Base-by-base conservation (phyloP, 2,888 invertebrate species). In the Adineta ricciae region DNA sequence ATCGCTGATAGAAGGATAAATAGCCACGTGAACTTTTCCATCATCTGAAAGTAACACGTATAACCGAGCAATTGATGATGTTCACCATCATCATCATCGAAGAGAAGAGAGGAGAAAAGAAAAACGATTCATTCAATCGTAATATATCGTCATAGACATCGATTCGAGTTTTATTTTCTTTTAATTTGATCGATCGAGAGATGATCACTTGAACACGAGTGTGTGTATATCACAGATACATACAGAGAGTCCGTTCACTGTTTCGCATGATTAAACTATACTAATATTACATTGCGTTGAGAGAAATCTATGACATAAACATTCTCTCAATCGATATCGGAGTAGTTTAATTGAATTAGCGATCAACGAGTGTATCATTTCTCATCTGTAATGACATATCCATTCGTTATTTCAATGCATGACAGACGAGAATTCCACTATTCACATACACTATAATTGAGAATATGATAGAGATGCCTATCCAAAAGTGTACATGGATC, bases 261-360 rank as follows among this genome's bases (percentile, higher is more conserved):
- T 64, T 64, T 64, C 64, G 64, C 64, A 64, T 64, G 64, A 64
- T 64, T 64, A 64, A 64, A 64, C 64, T 7, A 64, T 64, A 64
- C 64, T 64, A 32, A 46, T 46, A 46, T 46, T 46, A 46, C 46
- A 46, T 46, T 46, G 46, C 46, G 46, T 46, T 8, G 46, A 46
- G 11, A 46, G 46, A 46, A 46, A 46, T 64, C 4, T 27, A 64
- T 32, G 64, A 64, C 16, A 64, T 64, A 32, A 64, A 64, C 32
- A 27, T 64, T 32, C 32, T 46, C 46, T 46, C 46, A 46, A 46
- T 46, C 46, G 46, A 16, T 32, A 5, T 64, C 14, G n/a, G 32
- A 27, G 16, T 32, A 64, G 64, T 36, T 64, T 50, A 64, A 64
- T 64, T 64, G 64, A 64, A 64, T 64, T 64, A 64, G 64, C 64